phyloP scores from a whole-genome alignment of 2,113 vertebrate genomes.

The Fulmarus glacialis region DNA sequence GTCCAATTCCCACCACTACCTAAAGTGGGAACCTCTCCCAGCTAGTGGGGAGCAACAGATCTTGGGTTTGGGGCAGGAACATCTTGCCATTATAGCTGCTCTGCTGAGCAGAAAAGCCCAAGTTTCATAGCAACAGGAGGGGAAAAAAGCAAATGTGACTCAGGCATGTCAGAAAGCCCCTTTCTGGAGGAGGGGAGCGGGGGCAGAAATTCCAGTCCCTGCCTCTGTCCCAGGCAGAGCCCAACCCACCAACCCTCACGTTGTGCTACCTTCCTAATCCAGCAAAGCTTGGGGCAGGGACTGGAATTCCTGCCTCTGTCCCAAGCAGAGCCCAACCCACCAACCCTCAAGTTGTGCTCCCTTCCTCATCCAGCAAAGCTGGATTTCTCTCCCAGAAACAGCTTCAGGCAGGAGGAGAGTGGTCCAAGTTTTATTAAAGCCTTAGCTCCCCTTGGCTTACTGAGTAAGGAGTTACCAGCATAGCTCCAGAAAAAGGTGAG shows the following conservation, averaged over 20 bases:
- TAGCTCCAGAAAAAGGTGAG: neutral
- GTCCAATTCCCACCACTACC: neutral
- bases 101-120: neutral
- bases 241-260: neutral
- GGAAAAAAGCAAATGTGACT: neutral
- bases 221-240: neutral
- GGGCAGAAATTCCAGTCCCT: neutral
- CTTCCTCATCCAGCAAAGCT: neutral
- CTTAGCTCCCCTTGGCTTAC: neutral
- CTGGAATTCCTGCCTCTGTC: neutral
- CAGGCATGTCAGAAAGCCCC: neutral
- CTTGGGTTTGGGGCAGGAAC: neutral
- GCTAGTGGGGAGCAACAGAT: accelerated
- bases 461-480: neutral
- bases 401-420: neutral
- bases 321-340: neutral
- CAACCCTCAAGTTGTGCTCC: accelerated
- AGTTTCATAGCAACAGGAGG: neutral
- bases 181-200: neutral
- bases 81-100: neutral
- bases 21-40: neutral
- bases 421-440: neutral
- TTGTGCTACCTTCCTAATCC: neutral
- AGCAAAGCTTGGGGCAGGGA: neutral
- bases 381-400: neutral